Conservation (phyloP, 2,113 vertebrate species). For the Blennius ocellaris region DNA sequence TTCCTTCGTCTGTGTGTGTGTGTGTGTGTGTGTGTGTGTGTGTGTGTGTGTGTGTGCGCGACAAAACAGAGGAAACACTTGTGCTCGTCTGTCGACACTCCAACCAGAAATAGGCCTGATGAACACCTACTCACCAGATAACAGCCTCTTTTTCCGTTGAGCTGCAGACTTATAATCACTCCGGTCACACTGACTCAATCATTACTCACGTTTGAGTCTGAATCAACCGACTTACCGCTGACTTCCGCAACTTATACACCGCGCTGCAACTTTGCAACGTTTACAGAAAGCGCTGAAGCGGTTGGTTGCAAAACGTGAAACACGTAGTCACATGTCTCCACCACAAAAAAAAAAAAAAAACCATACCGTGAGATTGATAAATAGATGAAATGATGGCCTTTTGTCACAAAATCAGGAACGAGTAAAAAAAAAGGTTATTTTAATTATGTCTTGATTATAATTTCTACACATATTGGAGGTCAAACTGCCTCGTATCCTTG, state of each 20-base stretch:
- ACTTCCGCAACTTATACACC: constrained; percentile 8
- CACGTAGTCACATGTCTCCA: not conserved
- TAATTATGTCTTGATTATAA: too few species aligned
- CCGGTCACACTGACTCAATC: constrained; percentile 58
- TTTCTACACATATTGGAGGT: too few species aligned
- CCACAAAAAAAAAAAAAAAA: not conserved
- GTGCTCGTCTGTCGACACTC: constrained; percentile 69
- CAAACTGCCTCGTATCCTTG: too few species aligned
- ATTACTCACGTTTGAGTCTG: constrained; percentile 45
- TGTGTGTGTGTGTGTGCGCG: constrained; percentile 16
- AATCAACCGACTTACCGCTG: constrained; percentile 14
- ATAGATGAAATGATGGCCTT: too few species aligned
- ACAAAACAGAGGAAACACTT: constrained; percentile 67
- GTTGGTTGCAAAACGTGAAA: not conserved
- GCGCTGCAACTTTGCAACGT: constrained; percentile 1
- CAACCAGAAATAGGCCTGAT: constrained; percentile 73
- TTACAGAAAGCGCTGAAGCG: not conserved
- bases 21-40: not conserved
- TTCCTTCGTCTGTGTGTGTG: constrained; percentile 20
- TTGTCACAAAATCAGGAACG: too few species aligned
- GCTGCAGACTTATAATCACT: constrained; percentile 69
- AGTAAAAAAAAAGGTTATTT: too few species aligned
- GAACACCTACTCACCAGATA: constrained; percentile 76
- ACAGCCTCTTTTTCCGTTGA: constrained; percentile 72
- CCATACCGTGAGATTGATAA: not conserved